These are phyloP conservation scores for Meteorus sp. DNA, from an alignment of 1,140 invertebrate species.

Conservation along the genomic window DNA sequence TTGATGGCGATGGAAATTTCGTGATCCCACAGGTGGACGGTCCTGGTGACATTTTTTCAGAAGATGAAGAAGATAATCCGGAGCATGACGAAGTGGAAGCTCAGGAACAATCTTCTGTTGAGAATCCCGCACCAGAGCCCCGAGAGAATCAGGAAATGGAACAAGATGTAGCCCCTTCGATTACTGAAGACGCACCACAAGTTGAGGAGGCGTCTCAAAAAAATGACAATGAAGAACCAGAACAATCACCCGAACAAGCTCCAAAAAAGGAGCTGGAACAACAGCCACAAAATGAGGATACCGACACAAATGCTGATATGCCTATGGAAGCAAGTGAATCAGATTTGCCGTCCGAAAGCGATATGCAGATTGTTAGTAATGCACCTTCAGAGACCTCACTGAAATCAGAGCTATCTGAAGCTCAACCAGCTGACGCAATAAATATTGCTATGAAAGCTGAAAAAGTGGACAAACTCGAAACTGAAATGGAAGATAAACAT, in stretches of 20 bases:
- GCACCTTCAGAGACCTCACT: slow-evolving; percentile 15
- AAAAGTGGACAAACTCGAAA: slow-evolving; percentile 3
- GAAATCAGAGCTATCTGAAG: slow-evolving; percentile 18
- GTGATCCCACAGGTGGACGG: slow-evolving; percentile 56
- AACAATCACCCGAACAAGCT: slow-evolving; percentile 13
- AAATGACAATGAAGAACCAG: slow-evolving; percentile 16
- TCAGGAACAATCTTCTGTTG: slow-evolving; percentile 19
- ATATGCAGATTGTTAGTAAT: slow-evolving; percentile 28
- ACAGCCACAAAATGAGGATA: too few relatives aligned
- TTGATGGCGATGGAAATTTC: slow-evolving; percentile 54
- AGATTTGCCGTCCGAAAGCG: slow-evolving; percentile 30
- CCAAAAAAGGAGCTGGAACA: slow-evolving; percentile 25
- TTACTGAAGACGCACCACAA: slow-evolving; percentile 22
- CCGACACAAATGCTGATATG: slow-evolving; percentile 5
- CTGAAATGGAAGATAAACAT: slow-evolving; percentile 4
- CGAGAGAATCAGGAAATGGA: slow-evolving; percentile 41
- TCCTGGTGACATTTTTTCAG: slow-evolving; percentile 43
- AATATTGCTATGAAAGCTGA: background rate
- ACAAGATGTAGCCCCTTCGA: slow-evolving; percentile 40
- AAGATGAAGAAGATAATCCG: slow-evolving; percentile 42
- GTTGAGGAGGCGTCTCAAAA: slow-evolving; percentile 17
- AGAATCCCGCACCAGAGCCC: slow-evolving; percentile 4
- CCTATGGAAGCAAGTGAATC: slow-evolving; percentile 28
- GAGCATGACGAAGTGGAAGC: slow-evolving; percentile 36
- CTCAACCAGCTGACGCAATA: background rate